Conservation (phyloP, 2,113 vertebrate genomes). For the Sminthopsis crassicaudata region DNA sequence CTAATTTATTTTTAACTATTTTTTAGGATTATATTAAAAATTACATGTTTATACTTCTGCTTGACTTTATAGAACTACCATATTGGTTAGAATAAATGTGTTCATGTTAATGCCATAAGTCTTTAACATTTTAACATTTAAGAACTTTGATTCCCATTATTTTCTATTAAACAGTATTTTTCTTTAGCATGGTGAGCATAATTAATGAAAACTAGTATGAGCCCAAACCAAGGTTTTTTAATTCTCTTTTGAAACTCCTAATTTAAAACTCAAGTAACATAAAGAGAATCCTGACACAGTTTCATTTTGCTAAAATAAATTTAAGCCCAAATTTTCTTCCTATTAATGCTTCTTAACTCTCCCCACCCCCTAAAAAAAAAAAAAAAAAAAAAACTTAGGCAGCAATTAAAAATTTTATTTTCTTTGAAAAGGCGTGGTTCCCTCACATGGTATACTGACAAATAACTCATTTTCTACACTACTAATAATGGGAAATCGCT, state of each 20-base stretch:
- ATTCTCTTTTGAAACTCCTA: slow-evolving; percentile 43
- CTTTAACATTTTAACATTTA: neutral
- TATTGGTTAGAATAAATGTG: neutral
- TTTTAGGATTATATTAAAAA: slow-evolving; percentile 52
- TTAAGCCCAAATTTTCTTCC: slow-evolving; percentile 12
- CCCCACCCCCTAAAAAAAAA: slow-evolving; percentile 10
- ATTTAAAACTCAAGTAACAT: slow-evolving; percentile 50
- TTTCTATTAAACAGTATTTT: slow-evolving; percentile 32
- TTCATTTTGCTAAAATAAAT: slow-evolving; percentile 58
- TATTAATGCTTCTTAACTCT: slow-evolving; percentile 7
- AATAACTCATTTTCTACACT: slow-evolving; percentile 62
- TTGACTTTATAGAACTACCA: neutral
- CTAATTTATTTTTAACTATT: slow-evolving; percentile 41
- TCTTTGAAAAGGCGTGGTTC: slow-evolving; percentile 43
- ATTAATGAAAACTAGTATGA: neutral
- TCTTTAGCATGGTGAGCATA: slow-evolving; percentile 29
- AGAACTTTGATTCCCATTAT: neutral
- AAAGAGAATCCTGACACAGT: slow-evolving; percentile 62
- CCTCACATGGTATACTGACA: slow-evolving; percentile 67
- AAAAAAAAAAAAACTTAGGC: slow-evolving; percentile 37
- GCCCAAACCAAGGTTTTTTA: slow-evolving; percentile 54
- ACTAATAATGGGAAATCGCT: slow-evolving; percentile 29
- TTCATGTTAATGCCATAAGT: neutral
- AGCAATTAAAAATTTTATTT: slow-evolving; percentile 54
- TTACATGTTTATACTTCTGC: neutral